These are phyloP conservation scores for Hemibagrus guttatus DNA, from an alignment of 2,797 vertebrate species.

Conservation along the genomic window DNA sequence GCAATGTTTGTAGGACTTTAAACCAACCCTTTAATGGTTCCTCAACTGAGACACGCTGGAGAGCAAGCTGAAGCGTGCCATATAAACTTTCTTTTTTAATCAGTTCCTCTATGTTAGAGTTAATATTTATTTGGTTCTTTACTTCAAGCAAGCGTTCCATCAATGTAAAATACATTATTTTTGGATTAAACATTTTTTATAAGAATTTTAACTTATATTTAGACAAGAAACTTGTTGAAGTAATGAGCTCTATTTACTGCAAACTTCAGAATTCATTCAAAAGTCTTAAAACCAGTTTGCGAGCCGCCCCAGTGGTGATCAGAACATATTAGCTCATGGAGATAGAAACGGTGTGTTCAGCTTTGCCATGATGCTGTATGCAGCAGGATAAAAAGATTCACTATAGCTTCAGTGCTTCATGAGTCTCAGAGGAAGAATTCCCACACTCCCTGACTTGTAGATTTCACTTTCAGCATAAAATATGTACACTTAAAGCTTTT, in stretches of 20 bases:
- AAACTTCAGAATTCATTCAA: neutral
- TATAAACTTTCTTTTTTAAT: neutral
- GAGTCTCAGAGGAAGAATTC: neutral
- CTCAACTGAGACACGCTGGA: neutral
- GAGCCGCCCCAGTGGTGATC: neutral
- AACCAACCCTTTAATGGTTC: neutral
- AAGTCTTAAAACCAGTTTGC: neutral
- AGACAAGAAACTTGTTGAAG: neutral
- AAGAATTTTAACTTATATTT: neutral
- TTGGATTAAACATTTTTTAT: too few species aligned
- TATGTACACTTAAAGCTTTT: neutral
- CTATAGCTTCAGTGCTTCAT: neutral
- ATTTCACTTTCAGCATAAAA: neutral
- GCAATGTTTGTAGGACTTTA: neutral
- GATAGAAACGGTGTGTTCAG: neutral
- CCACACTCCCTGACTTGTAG: neutral
- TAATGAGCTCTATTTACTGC: neutral
- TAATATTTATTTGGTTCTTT: neutral
- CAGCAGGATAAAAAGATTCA: neutral
- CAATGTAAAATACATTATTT: neutral
- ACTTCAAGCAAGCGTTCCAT: neutral
- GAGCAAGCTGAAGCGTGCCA: neutral
- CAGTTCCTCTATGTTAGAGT: neutral
- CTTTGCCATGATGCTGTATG: too few species aligned
- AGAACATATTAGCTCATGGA: neutral